A percentile compares a stretch with the other conserved stretches of the same genome.
phyloP scores from a whole-genome alignment of 2,888 invertebrate genomes.

The Cataglyphis livida region DNA sequence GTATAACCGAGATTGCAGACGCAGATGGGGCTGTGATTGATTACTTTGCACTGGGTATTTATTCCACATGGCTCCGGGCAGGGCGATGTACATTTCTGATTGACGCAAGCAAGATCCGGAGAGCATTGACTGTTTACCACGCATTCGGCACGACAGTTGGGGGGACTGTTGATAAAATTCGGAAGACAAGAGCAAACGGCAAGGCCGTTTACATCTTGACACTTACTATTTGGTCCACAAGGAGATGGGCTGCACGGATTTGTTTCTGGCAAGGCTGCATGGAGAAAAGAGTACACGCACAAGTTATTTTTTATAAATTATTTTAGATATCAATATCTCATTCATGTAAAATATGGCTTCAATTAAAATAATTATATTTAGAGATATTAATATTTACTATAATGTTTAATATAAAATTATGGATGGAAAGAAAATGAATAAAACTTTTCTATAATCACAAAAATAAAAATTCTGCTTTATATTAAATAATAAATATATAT shows the following conservation, averaged over 20 bases:
- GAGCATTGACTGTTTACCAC: slow-evolving; percentile 93
- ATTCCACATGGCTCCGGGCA: slow-evolving; percentile 92
- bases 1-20: slow-evolving; percentile 92
- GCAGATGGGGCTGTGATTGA: slow-evolving; percentile 93
- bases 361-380: slow-evolving; percentile 2
- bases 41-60: slow-evolving; percentile 93
- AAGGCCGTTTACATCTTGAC: slow-evolving; percentile 89
- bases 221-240: slow-evolving; percentile 94
- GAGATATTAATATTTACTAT: neutral
- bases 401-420: neutral
- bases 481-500: slow-evolving; percentile 4
- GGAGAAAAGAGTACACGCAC: slow-evolving; percentile 30
- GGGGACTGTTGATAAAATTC: slow-evolving; percentile 93
- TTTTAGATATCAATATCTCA: neutral
- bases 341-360: neutral
- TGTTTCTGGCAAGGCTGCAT: slow-evolving; percentile 55
- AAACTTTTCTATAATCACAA: neutral
- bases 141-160: slow-evolving; percentile 94
- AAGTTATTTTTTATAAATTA: neutral
- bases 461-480: neutral
- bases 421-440: neutral
- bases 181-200: slow-evolving; percentile 93
- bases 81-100: slow-evolving; percentile 93
- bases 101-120: slow-evolving; percentile 92
- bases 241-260: slow-evolving; percentile 87